A percentile compares a stretch with the other conserved stretches of the same genome.
These are phyloP conservation scores for Hyles lineata DNA, from an alignment of 2,888 invertebrate genomes.

Conservation along the genomic window DNA sequence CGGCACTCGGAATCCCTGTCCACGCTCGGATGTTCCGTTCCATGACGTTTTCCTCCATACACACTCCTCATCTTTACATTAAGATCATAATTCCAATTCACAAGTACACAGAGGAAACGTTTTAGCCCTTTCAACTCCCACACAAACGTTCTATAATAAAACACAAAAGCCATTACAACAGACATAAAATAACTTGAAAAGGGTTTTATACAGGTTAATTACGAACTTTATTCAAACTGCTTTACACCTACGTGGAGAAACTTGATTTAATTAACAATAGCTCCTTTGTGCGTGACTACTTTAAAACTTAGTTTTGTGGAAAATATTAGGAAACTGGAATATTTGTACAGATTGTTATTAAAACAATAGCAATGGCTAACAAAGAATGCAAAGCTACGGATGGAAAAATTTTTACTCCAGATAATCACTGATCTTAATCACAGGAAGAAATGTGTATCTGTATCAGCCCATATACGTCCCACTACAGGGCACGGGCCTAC, in stretches of 20 bases:
- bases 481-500: too few relatives aligned
- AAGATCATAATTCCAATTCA: background rate
- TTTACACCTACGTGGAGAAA: background rate
- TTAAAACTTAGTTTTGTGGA: background rate
- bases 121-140: background rate
- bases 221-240: conserved; percentile 8
- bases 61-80: background rate
- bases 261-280: conserved; percentile 2
- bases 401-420: too few relatives aligned
- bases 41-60: too few relatives aligned
- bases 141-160: conserved; percentile 1
- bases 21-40: too few relatives aligned
- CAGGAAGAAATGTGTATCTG: too few relatives aligned
- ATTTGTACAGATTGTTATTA: too few relatives aligned
- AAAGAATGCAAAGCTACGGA: too few relatives aligned
- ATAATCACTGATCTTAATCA: too few relatives aligned
- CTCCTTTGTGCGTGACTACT: background rate
- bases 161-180: conserved; percentile 1
- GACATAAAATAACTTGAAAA: conserved; percentile 19
- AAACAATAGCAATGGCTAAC: too few relatives aligned
- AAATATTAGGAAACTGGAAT: background rate
- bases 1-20: too few relatives aligned
- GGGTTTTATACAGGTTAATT: conserved; percentile 23
- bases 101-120: background rate
- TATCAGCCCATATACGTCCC: too few relatives aligned